Evolutionary conservation across 2,888 invertebrate genomes (phyloP), one percentile per base, ranked within the genome.

Genomic region (Acleris sparsana): DNA sequence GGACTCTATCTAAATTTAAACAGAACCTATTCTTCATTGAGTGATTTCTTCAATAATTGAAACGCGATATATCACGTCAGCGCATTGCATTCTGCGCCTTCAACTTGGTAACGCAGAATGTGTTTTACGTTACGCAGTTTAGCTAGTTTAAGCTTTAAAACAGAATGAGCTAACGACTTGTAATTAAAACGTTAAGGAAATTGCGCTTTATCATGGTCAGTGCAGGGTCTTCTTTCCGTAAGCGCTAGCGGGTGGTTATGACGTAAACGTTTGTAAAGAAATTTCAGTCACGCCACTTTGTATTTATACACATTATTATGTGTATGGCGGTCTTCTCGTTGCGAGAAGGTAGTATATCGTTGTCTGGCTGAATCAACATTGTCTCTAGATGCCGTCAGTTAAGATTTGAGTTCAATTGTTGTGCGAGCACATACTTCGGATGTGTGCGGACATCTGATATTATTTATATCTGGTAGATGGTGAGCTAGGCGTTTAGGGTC

Each of bases 211-310:
- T 77, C 63, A 17, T 61, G 56, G 69, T 72, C 58, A 51, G 0
- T 46, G 70, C 77, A 87, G 74, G 80, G 88, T 88, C 75, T 76
- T 76, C 76, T 84, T 86, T 86, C 66, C 76, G 71, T 70, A 75
- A 71, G 69, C 59, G 55, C 62, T 44, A 20, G 58, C 70, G 69
- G 78, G 79, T 71, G 71, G 69, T 76, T 88, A 76, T 82, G 86
- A 79, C 80, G 78, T 84, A 84, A 82, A 73, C 75, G 63, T 72
- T 79, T 77, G 71, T 71, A 75, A 81, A 84, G 80, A 82, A 82
- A 81, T 81, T 85, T 83, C 80, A 86, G 86, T 88, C 88, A 88
- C 87, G 89, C 88, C 87, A 89, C 84, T 84, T 75, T 77, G 80
- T 79, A 83, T 84, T 80, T 82, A 82, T 85, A 80, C 81, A 84